phyloP scores from a whole-genome alignment of 2,888 invertebrate genomes.

The Rhaphigaster nebulosa region DNA sequence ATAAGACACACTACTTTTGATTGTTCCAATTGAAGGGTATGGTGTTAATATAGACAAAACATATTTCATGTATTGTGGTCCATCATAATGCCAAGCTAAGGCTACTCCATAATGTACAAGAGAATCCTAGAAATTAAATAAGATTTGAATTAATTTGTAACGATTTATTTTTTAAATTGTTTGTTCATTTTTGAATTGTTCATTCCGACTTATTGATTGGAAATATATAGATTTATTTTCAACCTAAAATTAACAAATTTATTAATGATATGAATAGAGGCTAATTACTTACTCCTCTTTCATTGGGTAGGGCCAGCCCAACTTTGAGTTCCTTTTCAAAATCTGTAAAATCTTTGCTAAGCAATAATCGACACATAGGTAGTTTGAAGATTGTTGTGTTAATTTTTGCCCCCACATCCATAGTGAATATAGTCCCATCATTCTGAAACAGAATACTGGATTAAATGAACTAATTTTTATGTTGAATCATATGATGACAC shows the following conservation, averaged over 20 bases:
- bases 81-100: slow-evolving; percentile 68
- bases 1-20: slow-evolving; percentile 67
- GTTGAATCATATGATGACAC: too few species aligned
- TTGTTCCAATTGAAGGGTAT: slow-evolving; percentile 68
- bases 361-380: slow-evolving; percentile 76
- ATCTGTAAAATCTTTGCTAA: slow-evolving; percentile 79
- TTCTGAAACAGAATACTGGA: slow-evolving; percentile 68
- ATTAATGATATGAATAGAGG: background rate
- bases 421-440: slow-evolving; percentile 77
- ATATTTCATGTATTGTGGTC: slow-evolving; percentile 67
- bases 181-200: background rate
- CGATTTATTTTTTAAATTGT: too few species aligned
- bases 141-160: background rate
- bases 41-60: slow-evolving; percentile 68
- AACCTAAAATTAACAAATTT: background rate
- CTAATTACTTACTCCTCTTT: slow-evolving; percentile 61
- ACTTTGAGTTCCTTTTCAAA: slow-evolving; percentile 77
- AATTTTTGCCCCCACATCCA: slow-evolving; percentile 74
- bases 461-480: background rate
- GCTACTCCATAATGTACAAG: slow-evolving; percentile 66
- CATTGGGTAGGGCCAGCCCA: slow-evolving; percentile 70
- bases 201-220: background rate
- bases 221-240: background rate
- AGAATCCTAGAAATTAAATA: slow-evolving; percentile 64
- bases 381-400: slow-evolving; percentile 76